A percentile compares a stretch with the other conserved stretches of the same genome.
Conservation (phyloP, 2,113 vertebrate genomes). For the Acanthochromis polyacanthus region DNA sequence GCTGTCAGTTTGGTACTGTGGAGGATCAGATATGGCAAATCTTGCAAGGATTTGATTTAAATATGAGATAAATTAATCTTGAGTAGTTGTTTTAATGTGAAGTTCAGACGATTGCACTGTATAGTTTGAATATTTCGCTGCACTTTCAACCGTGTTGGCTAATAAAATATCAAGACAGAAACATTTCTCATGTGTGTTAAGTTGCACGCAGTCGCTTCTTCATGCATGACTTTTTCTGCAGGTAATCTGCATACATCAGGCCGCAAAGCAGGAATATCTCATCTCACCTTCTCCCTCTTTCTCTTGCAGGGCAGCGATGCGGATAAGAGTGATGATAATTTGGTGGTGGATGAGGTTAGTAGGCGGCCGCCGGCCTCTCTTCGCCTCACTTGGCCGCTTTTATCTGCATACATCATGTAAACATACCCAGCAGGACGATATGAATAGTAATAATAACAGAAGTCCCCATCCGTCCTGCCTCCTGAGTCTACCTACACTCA, state of each 20-base stretch:
- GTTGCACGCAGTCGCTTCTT: neutral
- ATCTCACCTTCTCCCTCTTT: slow-evolving; percentile 40
- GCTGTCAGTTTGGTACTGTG: neutral
- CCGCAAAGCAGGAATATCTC: slow-evolving; percentile 26
- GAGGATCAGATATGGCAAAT: neutral
- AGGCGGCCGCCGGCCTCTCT: slow-evolving; percentile 49
- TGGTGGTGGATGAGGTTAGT: slow-evolving; percentile 92
- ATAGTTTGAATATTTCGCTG: neutral
- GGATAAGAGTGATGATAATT: slow-evolving; percentile 94
- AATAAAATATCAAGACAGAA: slow-evolving; percentile 18
- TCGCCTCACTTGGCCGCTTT: slow-evolving; percentile 62
- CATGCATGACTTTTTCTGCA: slow-evolving; percentile 19
- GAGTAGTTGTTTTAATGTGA: neutral
- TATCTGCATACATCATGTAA: slow-evolving; percentile 75
- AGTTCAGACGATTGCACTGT: slow-evolving; percentile 14
- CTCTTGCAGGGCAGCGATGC: slow-evolving; percentile 90
- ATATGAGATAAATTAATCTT: slow-evolving; percentile 7
- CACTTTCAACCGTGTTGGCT: neutral
- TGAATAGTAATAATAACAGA: slow-evolving; percentile 61
- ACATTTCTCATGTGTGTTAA: neutral
- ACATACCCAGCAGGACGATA: slow-evolving; percentile 66
- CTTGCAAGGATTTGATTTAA: neutral
- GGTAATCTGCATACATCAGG: slow-evolving; percentile 55
- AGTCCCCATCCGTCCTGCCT: slow-evolving; percentile 17
- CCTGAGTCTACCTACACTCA: slow-evolving; percentile 34